Base-by-base conservation (phyloP, 2,888 invertebrate species). In the Epistrophe eligans region DNA sequence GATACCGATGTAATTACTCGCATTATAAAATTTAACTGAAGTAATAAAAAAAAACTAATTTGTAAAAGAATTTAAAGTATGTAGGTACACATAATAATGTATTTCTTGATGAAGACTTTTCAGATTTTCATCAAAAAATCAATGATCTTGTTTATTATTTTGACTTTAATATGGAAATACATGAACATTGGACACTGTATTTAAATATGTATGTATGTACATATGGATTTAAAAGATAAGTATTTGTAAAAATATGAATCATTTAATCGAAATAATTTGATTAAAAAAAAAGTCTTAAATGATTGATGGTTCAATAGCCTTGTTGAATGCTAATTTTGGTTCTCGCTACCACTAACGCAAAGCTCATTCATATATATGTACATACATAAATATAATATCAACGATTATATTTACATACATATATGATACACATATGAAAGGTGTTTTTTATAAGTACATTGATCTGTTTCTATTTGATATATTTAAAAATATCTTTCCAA, bases 111-210 rank as follows among this genome's bases (percentile, higher is more conserved):
- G 45, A 64, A n/a, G 10, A 28, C 3, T 45, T 9, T 32, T 35
- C 10, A 4, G 4, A 19, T 17, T 19, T 48, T 32, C 17, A 28
- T 64, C 1, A 35, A 19, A 9, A 67, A 67, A 50, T 17, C 35
- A 67, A 67, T 48, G 19, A 50, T 35, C 66, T 67, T 35, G 3
- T 50, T 48, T 43, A 24, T 24, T 64, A 35, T 32, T 48, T 66
- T 15, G 32, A 48, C 2, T 10, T 32, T 1, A 48, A 48, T 50
- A 32, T n/a, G 32, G 8, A 50, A 66, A 66, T 7, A 52, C 24
- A 50, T 35, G 35, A 0, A 9, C 9, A 35, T 9, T 35, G 1
- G 8, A 9, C 35, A 32, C 5, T 6, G 24, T 24, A 35, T 35
- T 7, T 35, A 35, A 1, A 10, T 10, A 50, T 2, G 5, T 50